Evolutionary conservation across 37 sponge, comb jelly and placozoan genomes (phyloP), one percentile per base, ranked within the genome.

Genomic region (Eunapius fragilis): DNA sequence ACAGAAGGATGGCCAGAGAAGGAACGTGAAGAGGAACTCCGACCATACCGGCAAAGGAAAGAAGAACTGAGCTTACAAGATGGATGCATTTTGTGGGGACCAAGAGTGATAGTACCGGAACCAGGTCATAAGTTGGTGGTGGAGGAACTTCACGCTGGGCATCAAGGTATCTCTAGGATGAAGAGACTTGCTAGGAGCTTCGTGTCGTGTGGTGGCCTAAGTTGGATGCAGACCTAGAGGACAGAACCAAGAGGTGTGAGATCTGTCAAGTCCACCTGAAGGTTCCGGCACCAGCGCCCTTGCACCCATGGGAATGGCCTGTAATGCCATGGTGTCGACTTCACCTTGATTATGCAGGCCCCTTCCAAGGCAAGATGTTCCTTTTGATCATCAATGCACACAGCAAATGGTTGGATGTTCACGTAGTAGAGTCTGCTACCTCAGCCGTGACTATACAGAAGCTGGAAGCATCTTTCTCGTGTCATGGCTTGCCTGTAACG

Each of bases 301-400:
- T 86, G 24, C 85, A 87, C 67, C 80, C 87, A 25, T 87, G 87
- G 84, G 85, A 50, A 71, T 87, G 84, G 87, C 92, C 92, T n/a
- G 48, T 30, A 14, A 30, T 87, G 30, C 87, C 85, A 68, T 91
- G 91, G 86, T 48, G 70, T n/a, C 41, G 85, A 17, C 25, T 89
- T 4, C 85, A 89, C 47, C 6, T 84, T 2, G 89, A 89, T 35
- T 90, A 73, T 80, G 82, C 90, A 28, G 90, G 90, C 11, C 85
- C 90, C 27, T 77, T 83, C 33, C 12, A 77, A 30, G 87, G 84
- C 12, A 36, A 76, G 28, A 78, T 77, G 79, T 91, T 86, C 67
- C 75, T 91, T 67, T 24, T 90, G 3, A 50, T 86, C n/a, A 72
- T 82, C 2, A 84, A 91, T 76, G 82, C 91, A 13, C 84, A 86